Percentiles rank a stretch among this genome's conserved stretches.
Conservation (phyloP, 2,797 vertebrate genomes). For the Rachycentron canadum region DNA sequence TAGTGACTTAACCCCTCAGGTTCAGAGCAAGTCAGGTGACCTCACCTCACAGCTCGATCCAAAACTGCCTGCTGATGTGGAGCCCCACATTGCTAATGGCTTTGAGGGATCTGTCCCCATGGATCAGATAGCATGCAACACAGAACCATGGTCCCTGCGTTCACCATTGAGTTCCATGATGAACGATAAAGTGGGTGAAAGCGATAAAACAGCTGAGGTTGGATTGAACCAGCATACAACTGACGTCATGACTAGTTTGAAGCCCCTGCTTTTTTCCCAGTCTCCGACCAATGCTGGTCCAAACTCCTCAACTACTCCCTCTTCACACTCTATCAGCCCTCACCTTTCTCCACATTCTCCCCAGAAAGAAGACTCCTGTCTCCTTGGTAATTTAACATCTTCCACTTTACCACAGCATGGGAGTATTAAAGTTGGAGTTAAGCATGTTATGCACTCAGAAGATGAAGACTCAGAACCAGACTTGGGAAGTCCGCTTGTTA, state of each 20-base stretch:
- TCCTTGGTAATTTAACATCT: constrained; percentile 24
- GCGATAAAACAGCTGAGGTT: constrained; percentile 27
- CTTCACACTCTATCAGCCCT: constrained; percentile 48
- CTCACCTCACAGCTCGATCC: constrained; percentile 54
- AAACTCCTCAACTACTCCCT: constrained; percentile 30
- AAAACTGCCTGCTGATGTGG: constrained; percentile 55
- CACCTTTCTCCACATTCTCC: constrained; percentile 49
- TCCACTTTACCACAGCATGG: constrained; percentile 66
- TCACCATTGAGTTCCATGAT: constrained; percentile 68
- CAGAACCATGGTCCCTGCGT: constrained; percentile 66
- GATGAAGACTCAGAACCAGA: constrained; percentile 77
- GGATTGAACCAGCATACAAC: constrained; percentile 30
- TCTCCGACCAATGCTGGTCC: constrained; percentile 19
- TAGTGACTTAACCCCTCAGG: constrained; percentile 49
- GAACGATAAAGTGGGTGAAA: constrained; percentile 42
- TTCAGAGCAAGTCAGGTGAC: constrained; percentile 60
- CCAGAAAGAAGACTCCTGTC: constrained; percentile 52
- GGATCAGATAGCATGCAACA: constrained; percentile 50
- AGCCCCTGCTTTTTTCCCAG: constrained; percentile 67
- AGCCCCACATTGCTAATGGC: constrained; percentile 87
- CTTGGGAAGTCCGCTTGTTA: constrained; percentile 81
- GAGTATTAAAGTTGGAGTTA: constrained; percentile 38
- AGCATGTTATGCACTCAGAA: constrained; percentile 73
- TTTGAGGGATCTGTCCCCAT: constrained; percentile 71
- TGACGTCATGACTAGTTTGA: constrained; percentile 68